Evolutionary conservation across 2,888 invertebrate genomes (phyloP).

Genomic region (Watsonalla binaria): DNA sequence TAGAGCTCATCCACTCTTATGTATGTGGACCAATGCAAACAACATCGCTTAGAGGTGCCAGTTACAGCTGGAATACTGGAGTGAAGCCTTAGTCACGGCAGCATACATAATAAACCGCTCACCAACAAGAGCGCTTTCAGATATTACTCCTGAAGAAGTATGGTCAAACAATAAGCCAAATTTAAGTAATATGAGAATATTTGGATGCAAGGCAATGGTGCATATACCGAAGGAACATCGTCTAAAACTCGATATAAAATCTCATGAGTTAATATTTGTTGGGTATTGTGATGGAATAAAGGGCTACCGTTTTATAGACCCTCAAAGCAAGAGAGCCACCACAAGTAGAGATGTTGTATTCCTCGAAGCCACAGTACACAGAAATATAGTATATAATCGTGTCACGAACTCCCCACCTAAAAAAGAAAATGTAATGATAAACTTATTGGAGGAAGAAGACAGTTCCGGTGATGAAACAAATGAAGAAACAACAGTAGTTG

Average conservation of each 20-base stretch:
- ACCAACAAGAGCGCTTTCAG: constrained; percentile 5
- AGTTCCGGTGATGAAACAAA: too few relatives aligned
- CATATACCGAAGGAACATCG: constrained; percentile 39
- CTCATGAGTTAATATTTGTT: constrained; percentile 22
- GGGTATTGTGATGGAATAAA: constrained; percentile 28
- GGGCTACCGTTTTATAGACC: constrained; percentile 7
- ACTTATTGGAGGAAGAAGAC: too few relatives aligned
- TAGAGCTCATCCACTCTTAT: constrained; percentile 11
- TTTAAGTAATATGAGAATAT: constrained; percentile 31
- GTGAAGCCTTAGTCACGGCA: constrained; percentile 27
- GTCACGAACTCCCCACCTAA: too few relatives aligned
- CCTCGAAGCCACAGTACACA: neutral
- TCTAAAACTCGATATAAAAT: constrained; percentile 25
- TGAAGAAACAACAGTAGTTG: too few relatives aligned
- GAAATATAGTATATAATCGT: too few relatives aligned
- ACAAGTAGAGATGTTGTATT: neutral
- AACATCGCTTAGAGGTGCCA: constrained; percentile 3
- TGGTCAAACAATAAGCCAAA: constrained; percentile 33
- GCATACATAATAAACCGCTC: constrained; percentile 14
- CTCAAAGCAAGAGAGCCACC: neutral
- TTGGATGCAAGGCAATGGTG: constrained; percentile 36
- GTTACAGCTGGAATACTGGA: constrained; percentile 24
- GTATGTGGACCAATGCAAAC: constrained; percentile 8
- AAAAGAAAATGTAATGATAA: too few relatives aligned
- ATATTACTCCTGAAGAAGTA: constrained; percentile 33